A percentile compares a stretch with the other conserved stretches of the same genome.
phyloP scores from a whole-genome alignment of 2,113 vertebrate species.

The Pimephales promelas region DNA sequence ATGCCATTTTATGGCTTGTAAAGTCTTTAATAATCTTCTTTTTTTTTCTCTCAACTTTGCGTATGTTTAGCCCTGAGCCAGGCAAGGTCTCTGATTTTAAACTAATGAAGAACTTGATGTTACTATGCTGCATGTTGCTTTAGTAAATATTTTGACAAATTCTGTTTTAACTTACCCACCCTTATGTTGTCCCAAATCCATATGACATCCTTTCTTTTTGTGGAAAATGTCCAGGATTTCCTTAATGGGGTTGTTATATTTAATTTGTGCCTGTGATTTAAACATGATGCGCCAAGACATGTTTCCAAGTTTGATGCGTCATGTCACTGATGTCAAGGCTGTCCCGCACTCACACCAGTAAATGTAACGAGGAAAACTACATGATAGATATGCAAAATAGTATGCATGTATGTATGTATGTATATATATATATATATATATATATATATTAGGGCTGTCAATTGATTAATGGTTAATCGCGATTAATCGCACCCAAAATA shows the following conservation, averaged over 20 bases:
- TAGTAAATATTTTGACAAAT: not conserved
- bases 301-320: not conserved
- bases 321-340: not conserved
- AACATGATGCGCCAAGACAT: not conserved
- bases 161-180: not conserved
- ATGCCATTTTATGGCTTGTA: not conserved
- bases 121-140: not conserved
- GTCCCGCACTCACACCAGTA: no score
- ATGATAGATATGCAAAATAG: no score
- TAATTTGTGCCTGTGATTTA: not conserved
- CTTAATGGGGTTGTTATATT: not conserved
- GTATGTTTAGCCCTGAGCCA: constrained; percentile 1
- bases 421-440: no score
- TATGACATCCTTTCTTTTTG: not conserved
- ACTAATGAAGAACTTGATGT: not conserved
- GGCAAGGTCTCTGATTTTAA: not conserved
- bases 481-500: no score
- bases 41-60: no score
- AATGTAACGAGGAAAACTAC: no score
- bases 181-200: not conserved
- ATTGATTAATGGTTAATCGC: no score
- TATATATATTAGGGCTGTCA: no score
- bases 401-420: no score
- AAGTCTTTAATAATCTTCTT: not conserved
- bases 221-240: not conserved